Base-by-base conservation (phyloP, 2,888 invertebrate genomes). In the Saturnia pavonia region DNA sequence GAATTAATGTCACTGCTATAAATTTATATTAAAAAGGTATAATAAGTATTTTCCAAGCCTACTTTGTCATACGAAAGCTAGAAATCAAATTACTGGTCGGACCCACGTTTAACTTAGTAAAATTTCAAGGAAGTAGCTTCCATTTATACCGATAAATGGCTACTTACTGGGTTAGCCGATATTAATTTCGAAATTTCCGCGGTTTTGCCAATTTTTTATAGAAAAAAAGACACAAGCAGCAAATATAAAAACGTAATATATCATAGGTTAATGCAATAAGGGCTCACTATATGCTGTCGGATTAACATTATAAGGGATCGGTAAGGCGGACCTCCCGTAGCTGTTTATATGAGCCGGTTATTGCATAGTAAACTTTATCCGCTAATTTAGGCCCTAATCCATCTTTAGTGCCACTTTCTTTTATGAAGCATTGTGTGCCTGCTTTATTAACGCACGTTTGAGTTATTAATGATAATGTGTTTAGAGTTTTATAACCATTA, bases 341-440 rank as follows among this genome's bases (percentile, higher is more conserved):
- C 22, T 70, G 70, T 73, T n/a, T 72, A 76, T 75, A 77, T 69
- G 72, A 57, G 57, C 14, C 68, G 66, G 70, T 72, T 74, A 74
- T 76, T 74, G 74, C 72, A 67, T 69, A 71, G 34, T 69, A 71
- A 71, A 69, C 67, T 66, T 71, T 25, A 71, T 69, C 69, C 67
- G 71, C 73, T 76, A 76, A 76, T 74, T 76, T 73, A 74, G 71
- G 72, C 70, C 72, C 74, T 72, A 70, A 81, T 80, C 77, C 75
- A 45, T 68, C 70, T 84, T 86, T 83, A 86, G 72, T 75, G 72
- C 75, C 74, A 72, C 71, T 75, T 73, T 69, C 57, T 40, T 78
- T 81, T 81, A 82, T 57, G 57, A 57, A 57, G 25, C 54, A 54
- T 54, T 54, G 22, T 54, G 22, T 6, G 57, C 57, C 57, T 25